A percentile compares a stretch with the other conserved stretches of the same genome.
phyloP scores from a whole-genome alignment of 2,113 vertebrate species.

The Orycteropus afer region DNA sequence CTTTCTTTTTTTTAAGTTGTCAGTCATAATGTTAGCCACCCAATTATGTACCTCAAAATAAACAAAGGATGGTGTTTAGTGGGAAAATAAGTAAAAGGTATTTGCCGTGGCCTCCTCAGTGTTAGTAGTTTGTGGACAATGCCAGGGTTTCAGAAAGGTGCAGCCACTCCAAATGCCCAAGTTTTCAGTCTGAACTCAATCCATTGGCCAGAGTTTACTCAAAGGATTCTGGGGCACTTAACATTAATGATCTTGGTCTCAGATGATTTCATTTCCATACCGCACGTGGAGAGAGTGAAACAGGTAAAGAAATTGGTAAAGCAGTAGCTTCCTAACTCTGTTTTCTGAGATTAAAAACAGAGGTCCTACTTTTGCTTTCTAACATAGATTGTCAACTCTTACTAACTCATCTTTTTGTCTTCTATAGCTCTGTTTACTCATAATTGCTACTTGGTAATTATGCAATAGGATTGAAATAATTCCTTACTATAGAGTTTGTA shows the following conservation, averaged over 20 bases:
- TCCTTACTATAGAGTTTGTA: neutral
- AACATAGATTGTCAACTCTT: neutral
- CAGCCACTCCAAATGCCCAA: neutral
- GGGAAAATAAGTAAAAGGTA: neutral
- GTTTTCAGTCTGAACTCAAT: neutral
- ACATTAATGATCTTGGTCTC: neutral
- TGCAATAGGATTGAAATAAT: neutral
- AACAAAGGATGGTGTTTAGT: neutral
- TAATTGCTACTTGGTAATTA: slow-evolving; percentile 7
- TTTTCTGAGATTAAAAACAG: neutral
- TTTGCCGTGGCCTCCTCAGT: neutral
- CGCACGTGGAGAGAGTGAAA: neutral
- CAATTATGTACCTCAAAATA: neutral
- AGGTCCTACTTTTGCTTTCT: neutral
- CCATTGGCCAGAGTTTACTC: neutral
- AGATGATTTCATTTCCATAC: neutral
- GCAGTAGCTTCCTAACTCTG: neutral
- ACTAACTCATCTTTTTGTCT: neutral
- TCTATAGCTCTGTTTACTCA: neutral
- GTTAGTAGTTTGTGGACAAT: neutral
- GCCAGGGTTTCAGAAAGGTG: neutral
- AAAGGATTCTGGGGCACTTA: neutral
- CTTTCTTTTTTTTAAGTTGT: neutral
- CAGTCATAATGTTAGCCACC: neutral
- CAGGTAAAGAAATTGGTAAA: neutral